phyloP scores from a whole-genome alignment of 2,888 invertebrate genomes.

The Spilarctia lutea region DNA sequence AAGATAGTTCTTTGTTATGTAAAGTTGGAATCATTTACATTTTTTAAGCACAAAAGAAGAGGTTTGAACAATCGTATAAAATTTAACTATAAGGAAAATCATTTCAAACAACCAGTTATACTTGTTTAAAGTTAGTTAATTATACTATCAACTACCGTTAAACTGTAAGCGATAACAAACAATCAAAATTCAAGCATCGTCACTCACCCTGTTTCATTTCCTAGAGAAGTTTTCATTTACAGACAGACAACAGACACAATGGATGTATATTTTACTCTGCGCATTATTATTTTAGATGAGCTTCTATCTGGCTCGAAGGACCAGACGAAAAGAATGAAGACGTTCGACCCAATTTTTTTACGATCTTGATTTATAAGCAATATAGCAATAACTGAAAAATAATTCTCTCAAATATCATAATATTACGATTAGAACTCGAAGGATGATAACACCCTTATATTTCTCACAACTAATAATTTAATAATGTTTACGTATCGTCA shows the following conservation, averaged over 20 bases:
- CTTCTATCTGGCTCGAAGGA: conserved; percentile 40
- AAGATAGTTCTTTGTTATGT: not conserved
- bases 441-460: too few species aligned
- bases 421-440: conserved; percentile 22
- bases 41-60: not conserved
- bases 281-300: conserved; percentile 37
- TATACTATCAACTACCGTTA: not conserved
- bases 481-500: too few species aligned
- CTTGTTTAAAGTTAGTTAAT: not conserved
- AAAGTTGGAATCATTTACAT: not conserved
- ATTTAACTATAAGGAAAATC: not conserved
- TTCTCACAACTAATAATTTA: too few species aligned
- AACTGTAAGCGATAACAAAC: not conserved
- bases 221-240: not conserved
- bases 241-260: not conserved
- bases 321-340: conserved; percentile 57
- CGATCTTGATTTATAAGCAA: conserved; percentile 57
- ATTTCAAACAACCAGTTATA: not conserved
- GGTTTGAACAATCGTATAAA: not conserved
- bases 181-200: not conserved
- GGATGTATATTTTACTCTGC: not conserved
- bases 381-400: conserved; percentile 43
- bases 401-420: conserved; percentile 20
- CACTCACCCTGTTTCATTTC: not conserved
- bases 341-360: conserved; percentile 66